Conservation (phyloP, 1,140 invertebrate genomes). For the Aphaenogaster rudis region DNA sequence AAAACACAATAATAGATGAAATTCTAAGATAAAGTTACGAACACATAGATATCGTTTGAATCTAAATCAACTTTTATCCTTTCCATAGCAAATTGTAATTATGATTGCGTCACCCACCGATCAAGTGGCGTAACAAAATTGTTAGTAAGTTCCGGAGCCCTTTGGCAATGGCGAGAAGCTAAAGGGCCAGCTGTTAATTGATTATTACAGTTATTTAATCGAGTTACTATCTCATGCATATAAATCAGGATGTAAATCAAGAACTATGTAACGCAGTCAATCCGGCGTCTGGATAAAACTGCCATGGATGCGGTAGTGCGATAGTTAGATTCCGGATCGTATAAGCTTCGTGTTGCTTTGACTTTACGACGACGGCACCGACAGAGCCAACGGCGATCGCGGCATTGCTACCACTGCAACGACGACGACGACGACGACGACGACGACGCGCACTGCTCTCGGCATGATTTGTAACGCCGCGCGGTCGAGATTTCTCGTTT, state of each 20-base stretch:
- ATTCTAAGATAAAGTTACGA: background rate
- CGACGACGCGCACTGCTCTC: conserved; percentile 61
- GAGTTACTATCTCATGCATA: conserved; percentile 20
- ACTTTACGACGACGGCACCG: conserved; percentile 28
- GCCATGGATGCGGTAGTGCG: conserved; percentile 5
- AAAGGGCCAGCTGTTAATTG: conserved; percentile 41
- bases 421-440: conserved; percentile 30
- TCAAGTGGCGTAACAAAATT: conserved; percentile 8
- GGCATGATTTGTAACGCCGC: conserved; percentile 71
- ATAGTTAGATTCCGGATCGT: conserved; percentile 36
- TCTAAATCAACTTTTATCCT: background rate
- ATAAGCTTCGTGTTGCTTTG: background rate
- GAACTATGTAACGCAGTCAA: conserved; percentile 15
- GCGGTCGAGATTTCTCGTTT: conserved; percentile 81
- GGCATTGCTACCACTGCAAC: conserved; percentile 36
- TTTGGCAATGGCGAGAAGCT: conserved; percentile 25
- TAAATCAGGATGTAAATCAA: conserved; percentile 44
- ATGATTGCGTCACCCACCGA: background rate
- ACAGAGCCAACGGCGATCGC: conserved; percentile 26
- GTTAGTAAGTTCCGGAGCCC: background rate
- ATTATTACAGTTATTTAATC: conserved; percentile 53
- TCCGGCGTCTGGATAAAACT: conserved; percentile 22
- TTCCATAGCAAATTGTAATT: background rate
- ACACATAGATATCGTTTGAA: background rate
- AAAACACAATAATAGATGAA: conserved; percentile 7